Evolutionary conservation across 2,113 vertebrate genomes (phyloP), one percentile per base, ranked within the genome.

Genomic region (Peromyscus leucopus): DNA sequence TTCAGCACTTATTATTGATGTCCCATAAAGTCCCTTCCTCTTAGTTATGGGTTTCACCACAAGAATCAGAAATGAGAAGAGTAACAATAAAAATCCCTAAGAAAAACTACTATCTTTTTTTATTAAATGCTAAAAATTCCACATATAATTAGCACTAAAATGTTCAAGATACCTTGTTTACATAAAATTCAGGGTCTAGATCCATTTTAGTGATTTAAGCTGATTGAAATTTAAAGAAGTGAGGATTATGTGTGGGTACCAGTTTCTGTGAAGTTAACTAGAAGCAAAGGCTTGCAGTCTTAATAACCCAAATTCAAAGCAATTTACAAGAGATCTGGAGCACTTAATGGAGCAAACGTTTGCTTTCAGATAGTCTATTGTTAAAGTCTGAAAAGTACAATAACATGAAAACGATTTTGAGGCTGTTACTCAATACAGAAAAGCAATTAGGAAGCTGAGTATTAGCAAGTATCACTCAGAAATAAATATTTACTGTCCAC

Each of bases 391-490:
- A 93, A 98, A 96, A 94, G 79, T 67, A 4, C 28, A 96, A 42
- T 96, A 16, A 94, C 91, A 85, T 90, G 89, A 74, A 79, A 97
- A 76, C 95, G 80, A 95, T 86, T 98, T 59, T 80, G n/a, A 95
- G 80, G 31, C 13, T 93, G 72, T 51, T 72, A 69, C 5, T 84
- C 57, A 61, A 74, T 92, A 92, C 39, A 55, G 33, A 94, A 96
- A 80, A 89, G 65, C 93, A 97, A 98, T 98, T 93, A 97, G 69
- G 79, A 93, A 46, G 89, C 22, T 97, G 80, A 96, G 92, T 85
- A 96, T 63, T 97, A 93, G 84, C 91, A 98, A 98, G 89, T 69
- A 92, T 92, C 51, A 89, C 91, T 94, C 72, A 95, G 94, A 97
- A 97, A 85, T 96, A 97, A 91, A 26, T 97, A 97, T 98, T 57